A percentile compares a stretch with the other conserved stretches of the same genome.
Evolutionary conservation across 2,888 invertebrate genomes (phyloP).

Genomic region (Plemyria rubiginata): DNA sequence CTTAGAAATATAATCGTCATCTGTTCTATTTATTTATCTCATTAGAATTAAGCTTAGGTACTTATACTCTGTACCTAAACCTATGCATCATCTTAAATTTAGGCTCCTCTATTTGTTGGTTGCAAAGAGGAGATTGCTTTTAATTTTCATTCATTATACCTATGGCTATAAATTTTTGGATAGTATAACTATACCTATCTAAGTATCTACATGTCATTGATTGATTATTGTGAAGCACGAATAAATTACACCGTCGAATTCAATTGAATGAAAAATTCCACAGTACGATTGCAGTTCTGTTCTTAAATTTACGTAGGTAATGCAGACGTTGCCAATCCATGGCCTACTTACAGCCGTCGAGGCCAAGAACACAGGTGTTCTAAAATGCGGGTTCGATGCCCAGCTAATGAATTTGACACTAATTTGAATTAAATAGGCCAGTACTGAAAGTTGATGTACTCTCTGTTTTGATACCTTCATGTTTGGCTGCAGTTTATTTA

Average conservation of each 20-base stretch:
- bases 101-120: too few relatives aligned
- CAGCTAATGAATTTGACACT: conserved; percentile 46
- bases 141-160: too few relatives aligned
- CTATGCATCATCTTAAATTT: too few relatives aligned
- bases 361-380: conserved; percentile 52
- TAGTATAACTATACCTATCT: too few relatives aligned
- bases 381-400: conserved; percentile 56
- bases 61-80: too few relatives aligned
- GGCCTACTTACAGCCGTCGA: conserved; percentile 43
- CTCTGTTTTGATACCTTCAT: not conserved
- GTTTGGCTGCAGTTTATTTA: not conserved
- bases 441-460: conserved; percentile 9
- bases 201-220: too few relatives aligned
- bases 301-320: conserved; percentile 28
- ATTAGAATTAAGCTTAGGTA: not conserved
- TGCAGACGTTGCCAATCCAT: conserved; percentile 35
- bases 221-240: not conserved
- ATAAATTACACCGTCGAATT: not conserved
- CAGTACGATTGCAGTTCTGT: conserved; percentile 8
- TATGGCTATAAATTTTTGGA: too few relatives aligned
- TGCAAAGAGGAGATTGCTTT: too few relatives aligned
- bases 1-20: not conserved
- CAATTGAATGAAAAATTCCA: too few relatives aligned
- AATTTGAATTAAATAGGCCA: conserved; percentile 26
- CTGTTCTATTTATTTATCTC: not conserved